Percentiles rank a stretch among this genome's conserved stretches.
Conservation (phyloP, 2,797 vertebrate species). For the Mionectes olivaceus region DNA sequence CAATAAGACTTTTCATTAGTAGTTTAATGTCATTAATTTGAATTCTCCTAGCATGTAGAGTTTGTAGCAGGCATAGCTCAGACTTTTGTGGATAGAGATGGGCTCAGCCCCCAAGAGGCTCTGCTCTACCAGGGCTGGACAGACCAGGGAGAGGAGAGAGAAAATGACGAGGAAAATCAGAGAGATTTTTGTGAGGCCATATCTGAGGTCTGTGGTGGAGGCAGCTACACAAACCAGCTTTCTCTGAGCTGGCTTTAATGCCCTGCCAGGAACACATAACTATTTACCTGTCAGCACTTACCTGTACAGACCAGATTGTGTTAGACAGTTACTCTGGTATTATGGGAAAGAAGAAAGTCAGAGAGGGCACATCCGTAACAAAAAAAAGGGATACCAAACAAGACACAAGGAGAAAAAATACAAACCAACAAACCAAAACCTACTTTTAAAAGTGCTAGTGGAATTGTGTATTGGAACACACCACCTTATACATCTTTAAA, state of each 20-base stretch:
- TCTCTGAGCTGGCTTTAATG: background rate
- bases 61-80: background rate
- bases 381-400: background rate
- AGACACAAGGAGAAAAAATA: background rate
- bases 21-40: conserved; percentile 16
- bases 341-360: background rate
- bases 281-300: background rate
- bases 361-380: background rate
- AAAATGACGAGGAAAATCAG: background rate
- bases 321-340: background rate
- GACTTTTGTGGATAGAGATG: background rate
- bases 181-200: background rate
- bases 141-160: background rate
- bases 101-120: background rate
- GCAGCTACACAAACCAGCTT: background rate
- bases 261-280: background rate
- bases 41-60: background rate
- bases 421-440: fast-evolving
- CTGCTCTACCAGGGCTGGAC: background rate
- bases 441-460: background rate
- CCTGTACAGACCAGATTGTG: background rate
- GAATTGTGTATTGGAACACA: background rate
- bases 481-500: background rate
- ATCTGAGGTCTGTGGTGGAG: background rate
- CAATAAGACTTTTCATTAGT: conserved; percentile 1